A percentile compares a stretch with the other conserved stretches of the same genome.
phyloP scores from a whole-genome alignment of 1,140 invertebrate species.

The Drosophila paulistorum region DNA sequence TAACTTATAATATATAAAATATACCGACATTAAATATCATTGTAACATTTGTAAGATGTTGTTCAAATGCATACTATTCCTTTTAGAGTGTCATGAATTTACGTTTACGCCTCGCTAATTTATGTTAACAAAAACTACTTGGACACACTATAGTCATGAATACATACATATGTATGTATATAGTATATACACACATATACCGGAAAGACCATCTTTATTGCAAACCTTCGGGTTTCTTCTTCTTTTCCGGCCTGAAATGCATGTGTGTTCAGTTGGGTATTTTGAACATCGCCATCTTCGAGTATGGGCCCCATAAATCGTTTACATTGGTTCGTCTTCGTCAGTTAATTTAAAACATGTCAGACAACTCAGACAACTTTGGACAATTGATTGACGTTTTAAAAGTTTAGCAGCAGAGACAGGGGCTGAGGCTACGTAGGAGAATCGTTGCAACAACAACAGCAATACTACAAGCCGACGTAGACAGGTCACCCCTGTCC shows the following conservation, averaged over 20 bases:
- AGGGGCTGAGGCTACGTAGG: conserved; percentile 20
- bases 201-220: conserved; percentile 52
- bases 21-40: no score
- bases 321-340: conserved; percentile 76
- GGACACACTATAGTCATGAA: neutral
- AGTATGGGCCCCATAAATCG: conserved; percentile 72
- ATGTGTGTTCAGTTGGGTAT: conserved; percentile 19
- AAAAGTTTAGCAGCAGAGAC: conserved; percentile 66
- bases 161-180: neutral
- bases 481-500: conserved; percentile 27
- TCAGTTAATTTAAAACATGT: conserved; percentile 82
- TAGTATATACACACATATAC: conserved; percentile 26
- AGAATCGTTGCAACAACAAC: conserved; percentile 58
- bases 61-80: neutral
- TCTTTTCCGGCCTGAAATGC: neutral
- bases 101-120: neutral
- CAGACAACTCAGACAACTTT: conserved; percentile 80
- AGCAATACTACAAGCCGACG: conserved; percentile 39
- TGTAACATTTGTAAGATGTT: no score
- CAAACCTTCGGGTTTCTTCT: neutral
- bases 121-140: neutral
- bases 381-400: conserved; percentile 81
- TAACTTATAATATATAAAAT: no score
- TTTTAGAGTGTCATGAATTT: neutral
- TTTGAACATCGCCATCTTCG: conserved; percentile 62